phyloP scores from a whole-genome alignment of 2,113 vertebrate species.

The Channa argus region DNA sequence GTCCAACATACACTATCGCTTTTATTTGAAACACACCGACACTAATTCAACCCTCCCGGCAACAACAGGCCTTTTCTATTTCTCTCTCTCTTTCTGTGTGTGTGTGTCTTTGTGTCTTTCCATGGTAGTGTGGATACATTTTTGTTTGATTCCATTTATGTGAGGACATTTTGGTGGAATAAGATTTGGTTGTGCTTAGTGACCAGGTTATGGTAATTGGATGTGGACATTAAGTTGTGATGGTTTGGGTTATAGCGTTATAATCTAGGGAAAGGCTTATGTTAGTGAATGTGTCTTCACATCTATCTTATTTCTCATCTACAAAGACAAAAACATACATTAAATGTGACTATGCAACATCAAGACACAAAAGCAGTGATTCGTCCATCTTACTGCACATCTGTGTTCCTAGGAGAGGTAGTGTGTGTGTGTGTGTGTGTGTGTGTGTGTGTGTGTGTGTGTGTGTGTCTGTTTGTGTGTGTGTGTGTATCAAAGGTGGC shows the following conservation, averaged over 20 bases:
- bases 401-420: background rate
- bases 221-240: too few relatives aligned
- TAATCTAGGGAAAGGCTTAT: too few relatives aligned
- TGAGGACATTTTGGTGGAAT: too few relatives aligned
- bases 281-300: too few relatives aligned
- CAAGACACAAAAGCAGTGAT: too few relatives aligned
- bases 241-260: too few relatives aligned
- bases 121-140: too few relatives aligned
- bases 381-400: background rate
- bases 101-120: slow-evolving; percentile 9
- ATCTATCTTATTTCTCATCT: too few relatives aligned
- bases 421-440: slow-evolving; percentile 11
- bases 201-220: too few relatives aligned
- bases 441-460: slow-evolving; percentile 1
- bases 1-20: slow-evolving; percentile 64
- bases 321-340: background rate
- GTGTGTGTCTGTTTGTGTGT: slow-evolving; percentile 23
- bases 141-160: too few relatives aligned
- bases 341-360: background rate
- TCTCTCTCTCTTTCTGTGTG: slow-evolving; percentile 26
- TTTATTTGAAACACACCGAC: slow-evolving; percentile 73
- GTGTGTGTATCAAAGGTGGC: slow-evolving; percentile 8
- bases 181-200: too few relatives aligned
- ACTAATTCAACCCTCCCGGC: slow-evolving; percentile 66
- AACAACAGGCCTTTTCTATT: slow-evolving; percentile 47